These are phyloP conservation scores for Yponomeuta sedellus DNA, from an alignment of 2,888 invertebrate genomes.

Conservation along the genomic window DNA sequence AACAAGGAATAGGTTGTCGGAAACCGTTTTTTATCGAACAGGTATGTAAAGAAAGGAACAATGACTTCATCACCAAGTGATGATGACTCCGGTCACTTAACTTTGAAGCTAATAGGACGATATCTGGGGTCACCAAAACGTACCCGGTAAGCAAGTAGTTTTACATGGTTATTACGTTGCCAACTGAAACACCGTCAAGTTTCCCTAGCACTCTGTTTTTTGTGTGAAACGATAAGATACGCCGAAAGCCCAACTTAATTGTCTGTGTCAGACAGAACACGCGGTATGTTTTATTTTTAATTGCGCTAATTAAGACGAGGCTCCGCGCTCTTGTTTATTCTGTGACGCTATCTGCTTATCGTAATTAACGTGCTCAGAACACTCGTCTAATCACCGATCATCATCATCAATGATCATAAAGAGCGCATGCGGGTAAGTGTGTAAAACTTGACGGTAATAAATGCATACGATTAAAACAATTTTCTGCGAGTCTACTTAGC, in stretches of 20 bases:
- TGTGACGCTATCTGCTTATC: constrained; percentile 5
- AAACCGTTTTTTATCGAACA: too few relatives aligned
- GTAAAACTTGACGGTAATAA: not conserved
- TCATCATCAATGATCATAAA: not conserved
- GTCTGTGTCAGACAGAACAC: constrained; percentile 1
- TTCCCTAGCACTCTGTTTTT: not conserved
- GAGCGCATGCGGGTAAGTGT: not conserved
- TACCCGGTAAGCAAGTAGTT: too few relatives aligned
- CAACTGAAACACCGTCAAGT: too few relatives aligned
- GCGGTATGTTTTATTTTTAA: not conserved
- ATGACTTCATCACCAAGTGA: too few relatives aligned
- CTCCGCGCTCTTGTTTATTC: not conserved
- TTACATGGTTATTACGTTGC: not conserved
- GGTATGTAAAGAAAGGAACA: too few relatives aligned
- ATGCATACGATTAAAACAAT: not conserved
- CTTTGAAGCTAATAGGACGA: too few relatives aligned
- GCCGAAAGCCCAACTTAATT: constrained; percentile 1
- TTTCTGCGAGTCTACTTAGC: not conserved
- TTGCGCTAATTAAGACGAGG: constrained; percentile 9
- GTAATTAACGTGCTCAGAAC: constrained; percentile 2
- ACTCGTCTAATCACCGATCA: not conserved
- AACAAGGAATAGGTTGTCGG: too few relatives aligned
- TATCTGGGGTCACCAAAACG: too few relatives aligned
- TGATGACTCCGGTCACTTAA: too few relatives aligned
- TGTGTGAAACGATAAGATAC: constrained; percentile 7